Evolutionary conservation across 2,797 vertebrate species (phyloP), one percentile per base, ranked within the genome.

Genomic region (Sebastes kiyomatsui): DNA sequence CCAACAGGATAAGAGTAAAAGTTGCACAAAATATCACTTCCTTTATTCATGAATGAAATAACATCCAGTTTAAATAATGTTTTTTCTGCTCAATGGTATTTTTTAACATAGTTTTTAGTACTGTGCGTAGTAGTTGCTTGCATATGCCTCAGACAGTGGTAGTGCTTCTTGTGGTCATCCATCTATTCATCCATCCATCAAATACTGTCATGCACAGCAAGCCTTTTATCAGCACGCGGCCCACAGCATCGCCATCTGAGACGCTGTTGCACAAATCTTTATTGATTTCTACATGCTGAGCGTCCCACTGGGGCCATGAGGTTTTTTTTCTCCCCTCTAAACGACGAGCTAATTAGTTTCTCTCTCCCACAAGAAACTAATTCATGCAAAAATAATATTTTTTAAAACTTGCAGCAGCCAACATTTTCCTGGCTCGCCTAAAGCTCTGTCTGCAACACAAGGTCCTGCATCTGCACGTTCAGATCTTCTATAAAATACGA

Each of bases 281-380:
- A 88, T 80, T 87, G 82, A 90, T 90, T 91, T 70, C 88, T 76
- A 87, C 84, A 72, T 78, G 75, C 68, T n/a, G 46, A 80, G 79
- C 16, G 6, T 84, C 75, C 76, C 84, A 55, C 33, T 5, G n/a
- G 67, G 77, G 27, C 33, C 13, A 22, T 14, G 18, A 46, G 42
- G 75, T 14, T 81, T 55, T 69, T 66, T 52, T 67, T 18, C 16
- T 54, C 72, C 46, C 27, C 23, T 77, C 62, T 67, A 72, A 86
- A 89, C 7, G 35, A 82, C 42, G 60, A 59, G 72, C 67, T 75
- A 88, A 89, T 91, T 82, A 79, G 65, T 75, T 72, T 82, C 68
- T 64, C 68, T 64, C 52, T 78, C 12, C 61, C 62, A 80, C 52
- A 46, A 75, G 38, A 87, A 83, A 64, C 27, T 25, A 33, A 83